These are phyloP conservation scores for Hippotragus niger DNA, from an alignment of 2,113 vertebrate species.

Conservation along the genomic window DNA sequence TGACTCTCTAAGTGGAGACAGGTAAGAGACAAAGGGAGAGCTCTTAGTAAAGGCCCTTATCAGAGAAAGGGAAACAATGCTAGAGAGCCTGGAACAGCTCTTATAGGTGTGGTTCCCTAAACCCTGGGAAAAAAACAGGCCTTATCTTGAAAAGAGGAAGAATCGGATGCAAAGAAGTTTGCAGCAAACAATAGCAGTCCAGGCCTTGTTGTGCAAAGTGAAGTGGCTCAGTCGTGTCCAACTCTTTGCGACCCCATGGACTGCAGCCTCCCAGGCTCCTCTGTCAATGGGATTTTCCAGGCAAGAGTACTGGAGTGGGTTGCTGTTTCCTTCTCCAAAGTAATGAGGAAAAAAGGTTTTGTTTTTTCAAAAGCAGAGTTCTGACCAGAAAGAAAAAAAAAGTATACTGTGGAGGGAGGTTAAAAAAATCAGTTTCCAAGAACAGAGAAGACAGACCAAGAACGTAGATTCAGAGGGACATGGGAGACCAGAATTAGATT, in stretches of 20 bases:
- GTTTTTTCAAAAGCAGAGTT: background rate
- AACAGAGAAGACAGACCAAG: background rate
- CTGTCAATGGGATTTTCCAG: no score
- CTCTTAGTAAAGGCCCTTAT: background rate
- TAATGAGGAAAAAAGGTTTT: background rate
- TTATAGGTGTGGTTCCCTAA: conserved; percentile 27
- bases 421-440: background rate
- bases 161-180: conserved; percentile 34
- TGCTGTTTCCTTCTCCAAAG: background rate
- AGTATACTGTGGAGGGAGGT: background rate
- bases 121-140: conserved; percentile 51
- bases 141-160: conserved; percentile 70
- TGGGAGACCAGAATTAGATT: background rate
- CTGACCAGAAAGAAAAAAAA: background rate
- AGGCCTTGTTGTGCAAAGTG: background rate
- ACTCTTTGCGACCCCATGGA: no score
- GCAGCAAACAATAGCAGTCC: conserved; percentile 40
- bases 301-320: no score
- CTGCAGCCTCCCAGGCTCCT: no score
- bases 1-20: background rate
- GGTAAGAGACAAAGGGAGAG: background rate
- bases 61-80: conserved; percentile 37
- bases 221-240: no score
- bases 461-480: background rate
- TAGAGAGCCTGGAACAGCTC: conserved; percentile 5